Percentiles rank a stretch among this genome's conserved stretches.
Evolutionary conservation across 2,113 vertebrate genomes (phyloP).

Genomic region (Cygnus buccinator): DNA sequence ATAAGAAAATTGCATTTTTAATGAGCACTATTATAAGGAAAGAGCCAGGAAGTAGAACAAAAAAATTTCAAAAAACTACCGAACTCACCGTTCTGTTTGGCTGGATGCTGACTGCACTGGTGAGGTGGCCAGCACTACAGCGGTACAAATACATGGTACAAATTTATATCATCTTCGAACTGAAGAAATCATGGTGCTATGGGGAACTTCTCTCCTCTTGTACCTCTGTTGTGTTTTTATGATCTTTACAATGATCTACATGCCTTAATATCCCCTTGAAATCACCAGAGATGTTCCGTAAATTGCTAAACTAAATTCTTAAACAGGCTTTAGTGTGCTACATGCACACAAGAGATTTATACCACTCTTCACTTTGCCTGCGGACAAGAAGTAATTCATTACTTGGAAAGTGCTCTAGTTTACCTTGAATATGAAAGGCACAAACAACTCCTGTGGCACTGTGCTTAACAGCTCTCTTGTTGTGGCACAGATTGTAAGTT

Average conservation of each 20-base stretch:
- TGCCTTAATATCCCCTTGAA: background rate
- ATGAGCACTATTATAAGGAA: background rate
- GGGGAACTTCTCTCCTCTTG: background rate
- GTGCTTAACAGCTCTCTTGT: background rate
- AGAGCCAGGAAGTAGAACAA: background rate
- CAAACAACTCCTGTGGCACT: background rate
- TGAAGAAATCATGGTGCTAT: background rate
- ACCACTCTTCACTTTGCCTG: background rate
- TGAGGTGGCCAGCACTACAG: background rate
- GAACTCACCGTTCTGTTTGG: fast-evolving
- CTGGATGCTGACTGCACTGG: background rate
- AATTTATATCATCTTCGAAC: background rate
- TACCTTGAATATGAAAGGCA: background rate
- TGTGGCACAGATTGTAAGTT: background rate
- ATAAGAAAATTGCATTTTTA: background rate
- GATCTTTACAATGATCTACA: background rate
- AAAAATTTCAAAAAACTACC: background rate
- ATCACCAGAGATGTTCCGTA: background rate
- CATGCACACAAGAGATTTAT: background rate
- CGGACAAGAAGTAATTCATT: background rate
- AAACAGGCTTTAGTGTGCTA: background rate
- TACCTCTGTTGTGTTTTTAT: background rate
- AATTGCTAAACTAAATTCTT: constrained; percentile 26
- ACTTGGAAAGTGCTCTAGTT: background rate
- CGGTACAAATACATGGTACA: background rate